Conservation (phyloP, 1,140 invertebrate genomes). For the Drosophila ficusphila region DNA sequence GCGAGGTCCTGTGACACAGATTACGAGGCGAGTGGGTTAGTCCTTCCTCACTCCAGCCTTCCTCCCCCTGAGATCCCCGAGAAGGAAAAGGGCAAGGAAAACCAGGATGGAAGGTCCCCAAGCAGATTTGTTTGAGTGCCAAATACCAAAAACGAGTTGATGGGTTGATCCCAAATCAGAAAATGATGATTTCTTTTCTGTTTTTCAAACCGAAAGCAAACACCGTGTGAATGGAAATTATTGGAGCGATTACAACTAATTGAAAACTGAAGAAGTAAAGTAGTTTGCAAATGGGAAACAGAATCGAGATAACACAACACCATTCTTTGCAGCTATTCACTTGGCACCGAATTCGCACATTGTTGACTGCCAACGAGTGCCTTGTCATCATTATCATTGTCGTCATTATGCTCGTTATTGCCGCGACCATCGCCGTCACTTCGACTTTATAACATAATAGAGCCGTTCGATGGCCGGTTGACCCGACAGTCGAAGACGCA, state of each 20-base stretch:
- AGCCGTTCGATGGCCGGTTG: constrained; percentile 63
- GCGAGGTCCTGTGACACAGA: constrained; percentile 65
- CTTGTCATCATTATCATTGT: constrained; percentile 3
- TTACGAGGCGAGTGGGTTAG: constrained; percentile 45
- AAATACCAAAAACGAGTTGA: constrained; percentile 4
- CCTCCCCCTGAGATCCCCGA: not conserved
- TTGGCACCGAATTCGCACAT: not conserved
- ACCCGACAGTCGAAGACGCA: constrained; percentile 67
- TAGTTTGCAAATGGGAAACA: not conserved
- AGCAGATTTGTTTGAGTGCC: not conserved
- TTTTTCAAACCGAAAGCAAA: no score
- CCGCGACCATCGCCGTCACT: constrained; percentile 1
- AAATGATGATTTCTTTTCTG: no score
- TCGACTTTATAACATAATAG: not conserved
- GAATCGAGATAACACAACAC: not conserved
- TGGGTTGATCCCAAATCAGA: constrained; percentile 19
- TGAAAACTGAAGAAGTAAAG: no score
- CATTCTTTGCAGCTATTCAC: not conserved
- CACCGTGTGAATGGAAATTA: no score
- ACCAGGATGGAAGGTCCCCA: not conserved
- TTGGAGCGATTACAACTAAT: no score
- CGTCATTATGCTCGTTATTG: not conserved
- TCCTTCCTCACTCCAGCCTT: not conserved
- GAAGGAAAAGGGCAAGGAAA: no score
- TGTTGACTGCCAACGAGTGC: constrained; percentile 7